Conservation (phyloP, 2,888 invertebrate species). For the Phymatocera aterrima region DNA sequence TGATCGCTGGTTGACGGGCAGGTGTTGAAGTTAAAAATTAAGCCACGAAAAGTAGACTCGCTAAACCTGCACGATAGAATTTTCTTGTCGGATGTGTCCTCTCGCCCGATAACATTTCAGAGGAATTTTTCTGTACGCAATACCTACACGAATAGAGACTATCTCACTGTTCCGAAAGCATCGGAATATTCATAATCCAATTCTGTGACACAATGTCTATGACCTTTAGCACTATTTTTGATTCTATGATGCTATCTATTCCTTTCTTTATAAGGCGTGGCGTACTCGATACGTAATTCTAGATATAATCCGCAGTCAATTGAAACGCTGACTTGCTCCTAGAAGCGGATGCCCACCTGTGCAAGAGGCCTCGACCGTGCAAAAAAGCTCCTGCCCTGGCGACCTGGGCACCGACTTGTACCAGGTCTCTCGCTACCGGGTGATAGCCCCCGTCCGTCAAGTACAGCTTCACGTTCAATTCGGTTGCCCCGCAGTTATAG, state of each 20-base stretch:
- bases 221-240: no score
- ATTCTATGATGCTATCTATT: background rate
- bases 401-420: slow-evolving; percentile 90
- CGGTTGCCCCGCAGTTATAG: slow-evolving; percentile 79
- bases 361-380: slow-evolving; percentile 91
- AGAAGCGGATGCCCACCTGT: slow-evolving; percentile 75
- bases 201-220: no score
- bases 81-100: no score
- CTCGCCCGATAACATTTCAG: no score
- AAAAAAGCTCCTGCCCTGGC: slow-evolving; percentile 91
- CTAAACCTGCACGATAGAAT: no score
- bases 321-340: background rate
- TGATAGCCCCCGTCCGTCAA: slow-evolving; percentile 73
- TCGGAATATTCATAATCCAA: no score
- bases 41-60: background rate
- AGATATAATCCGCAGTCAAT: background rate
- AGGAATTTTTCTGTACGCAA: no score
- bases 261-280: background rate
- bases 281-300: background rate
- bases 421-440: slow-evolving; percentile 85
- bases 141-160: no score
- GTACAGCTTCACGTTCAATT: slow-evolving; percentile 71
- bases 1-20: background rate
- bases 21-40: background rate
- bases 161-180: no score